These are phyloP conservation scores for Sebastes diaconus DNA, from an alignment of 2,797 vertebrate species.

Conservation along the genomic window DNA sequence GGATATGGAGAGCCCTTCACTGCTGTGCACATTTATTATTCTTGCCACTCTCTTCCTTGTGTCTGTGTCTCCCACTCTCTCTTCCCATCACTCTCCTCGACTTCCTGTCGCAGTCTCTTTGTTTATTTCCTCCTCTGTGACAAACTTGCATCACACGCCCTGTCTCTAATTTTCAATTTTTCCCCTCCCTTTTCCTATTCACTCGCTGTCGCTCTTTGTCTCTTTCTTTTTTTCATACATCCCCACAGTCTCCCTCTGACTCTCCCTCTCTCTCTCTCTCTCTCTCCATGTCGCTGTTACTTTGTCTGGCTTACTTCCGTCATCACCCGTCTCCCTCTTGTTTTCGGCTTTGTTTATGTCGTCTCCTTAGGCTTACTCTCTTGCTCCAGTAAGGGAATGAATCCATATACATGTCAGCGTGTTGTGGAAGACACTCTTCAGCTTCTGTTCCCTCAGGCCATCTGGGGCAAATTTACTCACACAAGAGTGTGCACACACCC, in stretches of 20 bases:
- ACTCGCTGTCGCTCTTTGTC: constrained; percentile 30
- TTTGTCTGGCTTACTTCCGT: constrained; percentile 61
- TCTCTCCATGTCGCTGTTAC: constrained; percentile 24
- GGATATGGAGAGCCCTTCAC: not conserved
- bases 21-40: constrained; percentile 49
- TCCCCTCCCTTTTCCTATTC: constrained; percentile 38
- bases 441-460: constrained; percentile 38
- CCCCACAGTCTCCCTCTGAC: constrained; percentile 2
- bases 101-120: constrained; percentile 49
- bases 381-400: constrained; percentile 37
- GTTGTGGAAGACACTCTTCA: constrained; percentile 47
- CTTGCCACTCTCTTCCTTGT: constrained; percentile 19
- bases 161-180: constrained; percentile 46
- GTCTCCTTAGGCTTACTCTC: constrained; percentile 49
- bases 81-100: constrained; percentile 35
- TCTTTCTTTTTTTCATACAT: constrained; percentile 2
- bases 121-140: constrained; percentile 57
- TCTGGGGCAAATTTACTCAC: constrained; percentile 14
- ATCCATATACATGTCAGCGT: constrained; percentile 59
- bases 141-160: constrained; percentile 59
- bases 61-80: constrained; percentile 32
- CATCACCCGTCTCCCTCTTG: constrained; percentile 44
- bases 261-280: not conserved
- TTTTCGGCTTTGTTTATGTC: constrained; percentile 47
- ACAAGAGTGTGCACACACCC: constrained; percentile 21